Base-by-base conservation (phyloP, 2,113 vertebrate species). In the Cromileptes altivelis region DNA sequence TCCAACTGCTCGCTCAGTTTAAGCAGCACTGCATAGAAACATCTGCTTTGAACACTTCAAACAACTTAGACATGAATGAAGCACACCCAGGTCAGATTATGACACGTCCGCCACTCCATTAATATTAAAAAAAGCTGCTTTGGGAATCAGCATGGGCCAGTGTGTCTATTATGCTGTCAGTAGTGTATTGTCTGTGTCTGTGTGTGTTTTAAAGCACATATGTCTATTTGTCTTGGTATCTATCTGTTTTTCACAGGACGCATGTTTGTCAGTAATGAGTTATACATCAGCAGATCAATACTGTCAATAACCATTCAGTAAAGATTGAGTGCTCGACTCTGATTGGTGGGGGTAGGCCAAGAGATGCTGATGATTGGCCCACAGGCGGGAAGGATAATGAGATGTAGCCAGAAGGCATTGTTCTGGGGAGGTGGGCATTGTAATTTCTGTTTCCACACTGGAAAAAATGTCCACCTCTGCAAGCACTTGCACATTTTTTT, bases 211-310 rank as follows among this genome's bases (percentile, higher is more conserved):
- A 61, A 60, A 17, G 18, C 40, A 17, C 14, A 65, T 64, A 15
- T 49, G 21, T 50, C 10, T 58, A 10, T 78, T 23, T 12, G 11
- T 70, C 30, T 40, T 73, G 64, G 75, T 37, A 37, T 58, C 56
- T 61, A 72, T 81, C 49, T 81, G 15, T 78, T 72, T 80, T 61
- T 73, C 40, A 53, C 40, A 37, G 19, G 12, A 14, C 45, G n/a
- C 49, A 71, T 73, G 75, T 78, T 79, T 81, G 70, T 81, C 82
- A 81, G 82, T 87, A 90, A 91, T 87, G 84, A 86, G 60, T 78
- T 75, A 74, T 83, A 76, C 78, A 88, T 85, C 81, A 75, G 61
- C 45, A 11, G 71, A 21, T 88, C 87, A 80, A 85, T 88, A 79
- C 45, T 74, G 82, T 70, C 87, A 50, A 88, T 88, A 85, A 64